phyloP scores from a whole-genome alignment of 2,888 invertebrate species.

The Phoenoteleia sp. region DNA sequence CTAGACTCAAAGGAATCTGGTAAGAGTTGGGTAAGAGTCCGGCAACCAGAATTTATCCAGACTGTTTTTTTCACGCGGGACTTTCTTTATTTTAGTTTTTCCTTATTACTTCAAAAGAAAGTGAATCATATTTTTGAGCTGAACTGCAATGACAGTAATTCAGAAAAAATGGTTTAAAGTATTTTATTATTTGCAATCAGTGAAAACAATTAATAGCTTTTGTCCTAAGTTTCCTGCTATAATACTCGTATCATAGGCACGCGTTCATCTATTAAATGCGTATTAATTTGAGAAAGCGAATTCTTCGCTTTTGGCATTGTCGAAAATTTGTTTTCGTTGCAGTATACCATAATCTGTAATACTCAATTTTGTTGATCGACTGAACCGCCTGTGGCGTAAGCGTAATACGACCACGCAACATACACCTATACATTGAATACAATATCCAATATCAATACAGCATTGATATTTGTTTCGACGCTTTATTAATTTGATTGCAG shows the following conservation, averaged over 20 bases:
- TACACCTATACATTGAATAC: conserved; percentile 69
- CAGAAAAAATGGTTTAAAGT: too few species aligned
- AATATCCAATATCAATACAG: conserved; percentile 68
- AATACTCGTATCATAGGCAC: conserved; percentile 14
- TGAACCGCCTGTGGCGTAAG: conserved; percentile 76
- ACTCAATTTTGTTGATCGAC: conserved; percentile 83
- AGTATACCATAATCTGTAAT: conserved; percentile 82
- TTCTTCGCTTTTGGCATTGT: conserved; percentile 67
- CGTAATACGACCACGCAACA: conserved; percentile 81
- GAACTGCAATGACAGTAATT: too few species aligned
- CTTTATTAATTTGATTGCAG: conserved; percentile 86
- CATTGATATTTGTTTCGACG: conserved; percentile 78
- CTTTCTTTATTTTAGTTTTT: too few species aligned
- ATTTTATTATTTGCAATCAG: too few species aligned
- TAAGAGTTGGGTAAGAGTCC: too few species aligned
- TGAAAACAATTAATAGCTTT: too few species aligned
- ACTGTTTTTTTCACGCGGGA: too few species aligned
- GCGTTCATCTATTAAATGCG: conserved; percentile 51
- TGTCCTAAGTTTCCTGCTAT: neutral
- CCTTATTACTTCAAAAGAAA: too few species aligned
- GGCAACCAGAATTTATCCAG: too few species aligned
- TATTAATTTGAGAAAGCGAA: conserved; percentile 59
- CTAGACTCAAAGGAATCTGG: too few species aligned
- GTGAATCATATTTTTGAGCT: too few species aligned
- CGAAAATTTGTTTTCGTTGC: conserved; percentile 61